A percentile compares a stretch with the other conserved stretches of the same genome.
Evolutionary conservation across 2,113 vertebrate species (phyloP).

Genomic region (Athene cunicularia): DNA sequence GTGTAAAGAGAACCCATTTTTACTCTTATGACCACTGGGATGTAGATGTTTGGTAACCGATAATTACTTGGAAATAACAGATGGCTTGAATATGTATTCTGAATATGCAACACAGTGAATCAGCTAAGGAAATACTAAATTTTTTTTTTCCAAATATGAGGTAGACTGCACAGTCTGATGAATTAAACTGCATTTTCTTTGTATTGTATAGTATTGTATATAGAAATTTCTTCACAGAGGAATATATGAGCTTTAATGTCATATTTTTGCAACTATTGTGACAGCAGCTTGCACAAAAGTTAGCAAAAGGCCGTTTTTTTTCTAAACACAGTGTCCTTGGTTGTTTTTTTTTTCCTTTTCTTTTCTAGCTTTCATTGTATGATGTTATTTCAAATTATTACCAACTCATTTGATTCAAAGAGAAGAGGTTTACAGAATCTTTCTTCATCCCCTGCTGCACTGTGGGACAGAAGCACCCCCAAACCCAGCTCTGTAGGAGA

Average conservation of each 20-base stretch:
- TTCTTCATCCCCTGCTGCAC: neutral
- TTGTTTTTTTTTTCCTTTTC: neutral
- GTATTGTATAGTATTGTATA: neutral
- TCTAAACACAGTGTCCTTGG: neutral
- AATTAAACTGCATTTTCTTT: neutral
- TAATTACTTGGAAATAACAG: constrained; percentile 31
- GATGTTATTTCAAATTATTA: neutral
- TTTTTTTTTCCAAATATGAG: neutral
- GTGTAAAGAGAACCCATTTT: constrained; percentile 20
- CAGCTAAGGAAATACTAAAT: neutral
- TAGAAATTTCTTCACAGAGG: neutral
- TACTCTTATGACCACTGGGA: neutral
- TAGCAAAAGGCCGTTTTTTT: neutral
- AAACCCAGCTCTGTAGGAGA: neutral
- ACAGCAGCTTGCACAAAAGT: neutral
- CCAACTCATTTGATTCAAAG: neutral
- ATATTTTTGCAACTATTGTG: neutral
- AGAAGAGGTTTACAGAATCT: neutral
- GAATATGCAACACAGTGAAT: neutral
- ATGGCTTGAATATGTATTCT: neutral
- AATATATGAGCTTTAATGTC: neutral
- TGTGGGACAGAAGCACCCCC: neutral
- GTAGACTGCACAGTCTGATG: neutral
- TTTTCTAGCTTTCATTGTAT: neutral
- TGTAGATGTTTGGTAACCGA: neutral